Conservation (phyloP, 1,140 invertebrate species). For the Drosophila pandora region DNA sequence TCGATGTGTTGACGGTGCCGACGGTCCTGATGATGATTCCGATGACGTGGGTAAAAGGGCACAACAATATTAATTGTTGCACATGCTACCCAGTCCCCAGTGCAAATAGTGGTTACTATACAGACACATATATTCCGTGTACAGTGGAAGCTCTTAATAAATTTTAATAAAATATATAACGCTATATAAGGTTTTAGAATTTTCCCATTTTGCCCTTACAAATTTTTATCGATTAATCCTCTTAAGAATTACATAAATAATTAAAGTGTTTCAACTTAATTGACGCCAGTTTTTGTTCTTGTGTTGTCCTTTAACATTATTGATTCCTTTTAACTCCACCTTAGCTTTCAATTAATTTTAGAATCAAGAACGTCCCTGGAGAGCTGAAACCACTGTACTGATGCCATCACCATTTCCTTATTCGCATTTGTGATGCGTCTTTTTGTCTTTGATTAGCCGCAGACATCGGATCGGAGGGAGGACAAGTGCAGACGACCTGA, state of each 20-base stretch:
- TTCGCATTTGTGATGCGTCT: constrained; percentile 39
- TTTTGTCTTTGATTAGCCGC: constrained; percentile 77
- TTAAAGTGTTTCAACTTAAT: too few species aligned
- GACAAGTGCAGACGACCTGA: constrained; percentile 20
- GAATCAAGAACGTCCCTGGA: not conserved
- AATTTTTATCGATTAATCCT: too few species aligned
- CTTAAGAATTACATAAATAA: too few species aligned
- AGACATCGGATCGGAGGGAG: constrained; percentile 40
- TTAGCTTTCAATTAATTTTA: not conserved
- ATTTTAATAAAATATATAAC: not conserved
- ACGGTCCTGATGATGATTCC: constrained; percentile 29
- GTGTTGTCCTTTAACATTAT: not conserved
- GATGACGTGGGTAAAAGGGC: constrained; percentile 29
- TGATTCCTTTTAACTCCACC: not conserved
- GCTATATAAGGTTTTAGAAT: too few species aligned
- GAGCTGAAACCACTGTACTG: constrained; percentile 15
- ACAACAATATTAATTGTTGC: constrained; percentile 62
- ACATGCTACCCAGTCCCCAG: constrained; percentile 19
- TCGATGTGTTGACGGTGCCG: constrained; percentile 31
- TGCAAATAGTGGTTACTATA: constrained; percentile 1
- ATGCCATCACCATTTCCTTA: constrained; percentile 17
- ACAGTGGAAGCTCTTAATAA: constrained; percentile 5
- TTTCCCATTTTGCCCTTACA: too few species aligned
- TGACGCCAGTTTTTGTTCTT: too few species aligned
- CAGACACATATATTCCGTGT: not conserved